phyloP scores from a whole-genome alignment of 2,797 vertebrate genomes.

The Acrossocheilus wenchowensis region DNA sequence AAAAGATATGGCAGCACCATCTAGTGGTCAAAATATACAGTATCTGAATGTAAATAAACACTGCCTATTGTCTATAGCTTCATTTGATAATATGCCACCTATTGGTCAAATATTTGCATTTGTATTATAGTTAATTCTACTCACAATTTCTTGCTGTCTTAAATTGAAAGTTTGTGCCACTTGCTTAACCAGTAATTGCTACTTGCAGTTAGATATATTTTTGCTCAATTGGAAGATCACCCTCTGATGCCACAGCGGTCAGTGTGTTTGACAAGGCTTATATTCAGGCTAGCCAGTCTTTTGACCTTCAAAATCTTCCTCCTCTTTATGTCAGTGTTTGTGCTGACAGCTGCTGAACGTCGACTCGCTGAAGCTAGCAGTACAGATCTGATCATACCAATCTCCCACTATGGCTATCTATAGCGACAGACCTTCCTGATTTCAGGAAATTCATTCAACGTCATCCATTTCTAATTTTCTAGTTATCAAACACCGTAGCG shows the following conservation, averaged over 20 bases:
- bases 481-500: constrained; percentile 48
- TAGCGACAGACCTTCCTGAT: constrained; percentile 56
- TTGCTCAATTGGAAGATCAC: constrained; percentile 16
- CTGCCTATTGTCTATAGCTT: background rate
- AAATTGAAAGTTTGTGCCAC: background rate
- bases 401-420: constrained; percentile 57
- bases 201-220: background rate
- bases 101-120: background rate
- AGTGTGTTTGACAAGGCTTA: constrained; percentile 61
- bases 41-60: background rate
- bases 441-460: constrained; percentile 54
- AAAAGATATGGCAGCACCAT: background rate
- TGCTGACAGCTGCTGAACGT: constrained; percentile 70
- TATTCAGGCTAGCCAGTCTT: constrained; percentile 46
- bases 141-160: background rate
- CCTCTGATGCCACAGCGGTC: constrained; percentile 20
- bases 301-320: constrained; percentile 68
- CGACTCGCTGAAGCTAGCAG: constrained; percentile 41
- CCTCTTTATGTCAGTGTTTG: constrained; percentile 56
- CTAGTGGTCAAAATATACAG: background rate
- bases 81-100: background rate
- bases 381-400: constrained; percentile 23
- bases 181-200: background rate
- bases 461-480: constrained; percentile 58
- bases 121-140: background rate